A percentile compares a stretch with the other conserved stretches of the same genome.
Conservation (phyloP, 2,113 vertebrate species). For the Xiphophorus couchianus region DNA sequence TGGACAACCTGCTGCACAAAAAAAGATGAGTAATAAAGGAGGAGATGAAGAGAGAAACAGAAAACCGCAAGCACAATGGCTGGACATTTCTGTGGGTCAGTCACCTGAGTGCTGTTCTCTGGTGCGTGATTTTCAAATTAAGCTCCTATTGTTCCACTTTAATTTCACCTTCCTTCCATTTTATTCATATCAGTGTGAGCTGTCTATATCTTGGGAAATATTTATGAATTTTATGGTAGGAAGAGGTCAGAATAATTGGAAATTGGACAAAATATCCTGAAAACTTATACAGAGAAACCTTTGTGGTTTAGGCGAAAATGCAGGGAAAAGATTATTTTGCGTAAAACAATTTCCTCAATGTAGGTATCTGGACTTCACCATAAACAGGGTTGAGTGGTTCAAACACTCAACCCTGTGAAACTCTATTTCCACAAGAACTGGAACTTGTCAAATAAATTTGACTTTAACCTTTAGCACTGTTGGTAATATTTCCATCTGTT, state of each 20-base stretch:
- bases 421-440: not conserved
- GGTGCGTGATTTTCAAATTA: not conserved
- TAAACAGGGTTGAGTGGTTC: no score
- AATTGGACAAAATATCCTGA: no score
- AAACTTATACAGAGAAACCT: no score
- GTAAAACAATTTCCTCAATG: no score
- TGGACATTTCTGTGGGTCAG: not conserved
- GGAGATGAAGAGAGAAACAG: conserved; percentile 11
- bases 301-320: no score
- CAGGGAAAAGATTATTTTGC: no score
- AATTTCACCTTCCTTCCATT: no score
- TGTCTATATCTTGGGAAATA: no score
- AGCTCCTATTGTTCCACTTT: not conserved
- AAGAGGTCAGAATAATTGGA: no score
- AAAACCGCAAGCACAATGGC: not conserved
- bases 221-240: no score
- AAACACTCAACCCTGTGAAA: not conserved
- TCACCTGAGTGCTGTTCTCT: not conserved
- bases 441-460: not conserved
- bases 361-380: no score
- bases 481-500: not conserved
- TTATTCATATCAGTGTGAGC: no score
- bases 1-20: conserved; percentile 55
- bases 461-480: not conserved
- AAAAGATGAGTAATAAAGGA: conserved; percentile 14